Base-by-base conservation (phyloP, 2,797 vertebrate species). In the Cercopithecus mitis region DNA sequence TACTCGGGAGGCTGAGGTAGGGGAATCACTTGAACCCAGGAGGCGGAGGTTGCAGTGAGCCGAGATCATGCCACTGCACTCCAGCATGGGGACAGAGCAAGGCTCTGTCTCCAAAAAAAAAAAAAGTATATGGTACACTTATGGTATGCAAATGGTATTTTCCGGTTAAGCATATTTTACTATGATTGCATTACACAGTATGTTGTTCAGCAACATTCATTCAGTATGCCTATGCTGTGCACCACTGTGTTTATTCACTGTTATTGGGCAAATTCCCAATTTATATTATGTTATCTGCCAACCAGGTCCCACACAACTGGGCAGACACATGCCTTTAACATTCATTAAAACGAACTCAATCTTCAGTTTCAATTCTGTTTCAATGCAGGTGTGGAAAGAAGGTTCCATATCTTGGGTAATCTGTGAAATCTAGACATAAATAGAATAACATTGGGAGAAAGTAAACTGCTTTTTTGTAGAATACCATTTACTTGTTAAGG, bases 321-420 rank as follows among this genome's bases (percentile, higher is more conserved):
- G 33, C 14, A 90, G n/a, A 79, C 36, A 88, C 0, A 0, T 85
- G 92, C 57, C 87, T 96, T 96, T 90, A 93, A 95, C 58, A 89
- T 50, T 77, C 80, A 91, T 36, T 84, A 89, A 79, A 80, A 94
- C 6, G 72, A 19, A 64, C 85, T 92, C 67, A 39, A 20, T 33
- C 52, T 94, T 91, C 84, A 93, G 43, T 73, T 87, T 87, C 81
- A 80, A 86, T 94, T 92, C 58, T 91, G 25, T 72, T 73, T 90
- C 47, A 94, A 0, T 88, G 79, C 79, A 90, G 41, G 25, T 94
- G 22, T 79, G 73, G n/a, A 90, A 95, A 97, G 39, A 77, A 90
- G 12, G 20, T 76, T 70, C 75, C 79, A 7, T 52, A 55, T 76
- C 72, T 82, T 73, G 15, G 33, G 47, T 80, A 81, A 94, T 64